Base-by-base conservation (phyloP, 2,888 invertebrate genomes). In the Mythimna pallens region DNA sequence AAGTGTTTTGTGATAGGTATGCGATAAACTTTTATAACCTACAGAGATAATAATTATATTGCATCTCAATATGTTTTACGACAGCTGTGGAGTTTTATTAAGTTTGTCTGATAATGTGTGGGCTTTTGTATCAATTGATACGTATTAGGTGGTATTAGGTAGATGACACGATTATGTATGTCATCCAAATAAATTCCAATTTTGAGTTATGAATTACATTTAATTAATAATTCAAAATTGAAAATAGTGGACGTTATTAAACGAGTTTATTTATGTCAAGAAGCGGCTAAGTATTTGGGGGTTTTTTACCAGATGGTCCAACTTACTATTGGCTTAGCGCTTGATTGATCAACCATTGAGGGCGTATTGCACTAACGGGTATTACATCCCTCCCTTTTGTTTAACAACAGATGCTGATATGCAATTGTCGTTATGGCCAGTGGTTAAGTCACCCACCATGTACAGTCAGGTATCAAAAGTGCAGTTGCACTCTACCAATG, bases 311-410 rank as follows among this genome's bases (percentile, higher is more conserved):
- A 81, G 47, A 12, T 78, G 78, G 25, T 9, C 1, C 0, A 1
- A 36, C n/a, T 1, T 30, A 63, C 4, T 6, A 0, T 10, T 5
- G 17, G 10, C 52, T 47, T 52, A n/a, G 1, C 65, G 69, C 57
- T 80, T 76, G 76, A 65, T 58, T 62, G 58, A 40, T 50, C 78
- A 78, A 78, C 68, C 57, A 8, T 67, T 6, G 3, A 59, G 55
- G 22, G 17, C 30, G 0, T 17, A 47, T n/a, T 12, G 7, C 9
- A n/a, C 1, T 9, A 20, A 22, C 6, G 14, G 22, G 5, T 47
- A 47, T 17, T 5, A 17, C 4, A 30, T 34, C 12, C 3, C 7
- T 12, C 34, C 55, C 34, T 20, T 67, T 70, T 36, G 8, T 22
- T 43, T 3, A 57, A 43, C 22, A 52, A 52, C 68, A 52, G 36